Base-by-base conservation (phyloP, 2,888 invertebrate genomes). In the Desoria tigrina region DNA sequence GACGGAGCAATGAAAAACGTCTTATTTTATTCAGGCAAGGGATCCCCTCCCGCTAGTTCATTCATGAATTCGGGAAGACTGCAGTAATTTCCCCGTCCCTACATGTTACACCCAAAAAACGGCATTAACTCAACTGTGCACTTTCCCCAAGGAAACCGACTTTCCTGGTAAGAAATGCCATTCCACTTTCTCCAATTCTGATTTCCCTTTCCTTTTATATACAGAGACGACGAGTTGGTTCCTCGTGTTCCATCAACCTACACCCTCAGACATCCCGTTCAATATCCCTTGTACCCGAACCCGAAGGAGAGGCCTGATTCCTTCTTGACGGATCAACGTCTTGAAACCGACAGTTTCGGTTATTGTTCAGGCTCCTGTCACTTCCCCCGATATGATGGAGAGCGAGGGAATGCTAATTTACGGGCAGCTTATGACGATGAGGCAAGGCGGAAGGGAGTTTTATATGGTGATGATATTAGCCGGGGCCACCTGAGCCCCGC, bases 21-120 rank as follows among this genome's bases (percentile, higher is more conserved):
- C 54, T 66, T 42, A 55, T 49, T 26, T 60, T 66, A 42, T 55
- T 53, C 55, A 66, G 66, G 66, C 58, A 58, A 32, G 32, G 32
- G 32, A 7, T 11, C 11, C 32, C 11, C 32, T 32, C 32, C 55
- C 54, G 54, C 50, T 18, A 60, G 4, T 23, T 32, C 32, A 32
- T 32, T 32, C 32, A 32, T 32, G 32, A 32, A 32, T 11, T 32
- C 32, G 4, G 32, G 32, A 32, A 32, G 6, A 7, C 32, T n/a
- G 32, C 6, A 32, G 32, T 32, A 32, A 32, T 32, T 32, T n/a
- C n/a, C n/a, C n/a, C n/a, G n/a, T n/a, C n/a, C n/a, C n/a, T n/a
- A n/a, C n/a, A 11, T 32, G 32, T 32, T 11, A 32, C 32, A 32
- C 32, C n/a, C n/a, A n/a, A n/a, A n/a, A n/a, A n/a, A n/a, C n/a